Percentiles rank a stretch among this genome's conserved stretches.
phyloP scores from a whole-genome alignment of 2,888 invertebrate species.

The Drosophila falleni region DNA sequence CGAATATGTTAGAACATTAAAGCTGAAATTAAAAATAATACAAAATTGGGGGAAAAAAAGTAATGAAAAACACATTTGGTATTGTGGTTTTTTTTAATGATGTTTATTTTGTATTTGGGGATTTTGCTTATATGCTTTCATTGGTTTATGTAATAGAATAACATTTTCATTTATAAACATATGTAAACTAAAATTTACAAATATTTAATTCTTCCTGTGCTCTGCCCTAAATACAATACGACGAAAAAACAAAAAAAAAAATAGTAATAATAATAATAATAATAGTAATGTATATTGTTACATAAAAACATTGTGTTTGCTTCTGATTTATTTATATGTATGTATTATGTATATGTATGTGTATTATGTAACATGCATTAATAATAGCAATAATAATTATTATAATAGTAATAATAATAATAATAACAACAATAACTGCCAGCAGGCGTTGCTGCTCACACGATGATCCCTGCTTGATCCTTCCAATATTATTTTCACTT shows the following conservation, averaged over 20 bases:
- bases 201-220: slow-evolving; percentile 64
- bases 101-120: slow-evolving; percentile 58
- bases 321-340: slow-evolving; percentile 13
- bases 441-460: slow-evolving; percentile 58
- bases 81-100: slow-evolving; percentile 24
- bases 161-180: slow-evolving; percentile 51
- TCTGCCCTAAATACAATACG: slow-evolving; percentile 64
- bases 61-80: slow-evolving; percentile 5
- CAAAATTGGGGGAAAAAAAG: no score
- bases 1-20: no score
- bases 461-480: slow-evolving; percentile 63
- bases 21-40: no score
- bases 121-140: slow-evolving; percentile 55
- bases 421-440: slow-evolving; percentile 75
- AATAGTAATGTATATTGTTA: slow-evolving; percentile 45
- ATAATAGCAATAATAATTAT: slow-evolving; percentile 46
- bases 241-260: slow-evolving; percentile 42
- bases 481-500: slow-evolving; percentile 17
- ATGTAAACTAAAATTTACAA: slow-evolving; percentile 73
- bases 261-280: slow-evolving; percentile 28
- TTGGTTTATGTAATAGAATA: slow-evolving; percentile 62
- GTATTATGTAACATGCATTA: slow-evolving; percentile 63
- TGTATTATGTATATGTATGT: slow-evolving; percentile 43
- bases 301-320: slow-evolving; percentile 39
- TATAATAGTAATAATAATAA: slow-evolving; percentile 50